Percentiles rank a stretch among this genome's conserved stretches.
Conservation (phyloP, 2,888 invertebrate genomes). For the Deilephila elpenor region DNA sequence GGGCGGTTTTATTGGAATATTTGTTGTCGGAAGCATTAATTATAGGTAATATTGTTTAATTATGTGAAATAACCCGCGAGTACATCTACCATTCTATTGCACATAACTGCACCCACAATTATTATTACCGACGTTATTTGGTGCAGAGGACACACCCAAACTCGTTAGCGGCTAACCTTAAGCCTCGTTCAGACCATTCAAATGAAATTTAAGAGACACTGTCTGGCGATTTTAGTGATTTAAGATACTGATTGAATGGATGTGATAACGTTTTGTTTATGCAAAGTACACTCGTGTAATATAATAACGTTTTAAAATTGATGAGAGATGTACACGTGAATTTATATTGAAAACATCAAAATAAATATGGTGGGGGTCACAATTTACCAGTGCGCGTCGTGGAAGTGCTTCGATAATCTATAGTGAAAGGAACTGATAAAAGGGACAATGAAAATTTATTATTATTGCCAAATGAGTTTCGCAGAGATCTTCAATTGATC, state of each 20-base stretch:
- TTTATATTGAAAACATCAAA: slow-evolving; percentile 21
- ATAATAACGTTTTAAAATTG: slow-evolving; percentile 31
- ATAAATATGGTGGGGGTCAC: not conserved
- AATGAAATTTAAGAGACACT: slow-evolving; percentile 39
- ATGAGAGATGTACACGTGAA: not conserved
- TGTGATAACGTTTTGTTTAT: slow-evolving; percentile 35
- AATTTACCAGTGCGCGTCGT: not conserved
- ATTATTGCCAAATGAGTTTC: not conserved
- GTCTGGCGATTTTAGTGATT: slow-evolving; percentile 40
- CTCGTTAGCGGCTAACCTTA: slow-evolving; percentile 76
- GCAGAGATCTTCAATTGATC: not conserved
- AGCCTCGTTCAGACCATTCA: slow-evolving; percentile 65
- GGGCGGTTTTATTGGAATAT: slow-evolving; percentile 27
- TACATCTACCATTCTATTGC: slow-evolving; percentile 59
- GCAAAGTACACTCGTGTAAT: slow-evolving; percentile 38
- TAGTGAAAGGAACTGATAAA: slow-evolving; percentile 16
- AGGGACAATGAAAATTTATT: slow-evolving; percentile 1
- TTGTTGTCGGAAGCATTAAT: slow-evolving; percentile 25
- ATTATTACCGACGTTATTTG: slow-evolving; percentile 75
- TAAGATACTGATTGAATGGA: slow-evolving; percentile 44
- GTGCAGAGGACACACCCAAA: slow-evolving; percentile 80
- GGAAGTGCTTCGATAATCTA: slow-evolving; percentile 7
- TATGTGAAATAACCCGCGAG: slow-evolving; percentile 41
- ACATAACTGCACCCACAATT: slow-evolving; percentile 78
- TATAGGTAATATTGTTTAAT: slow-evolving; percentile 52